Base-by-base conservation (phyloP, 2,888 invertebrate genomes). In the Acronicta alni region DNA sequence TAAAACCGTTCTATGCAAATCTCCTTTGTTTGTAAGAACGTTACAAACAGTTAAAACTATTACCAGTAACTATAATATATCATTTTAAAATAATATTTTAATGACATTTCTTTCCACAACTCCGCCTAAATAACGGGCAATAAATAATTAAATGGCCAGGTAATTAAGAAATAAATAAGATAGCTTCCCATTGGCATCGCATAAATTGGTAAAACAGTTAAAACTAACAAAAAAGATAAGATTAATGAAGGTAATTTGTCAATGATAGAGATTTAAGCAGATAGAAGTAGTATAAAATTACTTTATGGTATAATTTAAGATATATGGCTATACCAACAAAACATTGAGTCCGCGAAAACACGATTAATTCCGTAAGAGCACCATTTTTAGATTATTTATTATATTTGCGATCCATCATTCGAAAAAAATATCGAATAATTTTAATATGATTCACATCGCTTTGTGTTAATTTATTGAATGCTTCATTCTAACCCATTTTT, bases 401-500 rank as follows among this genome's bases (percentile, higher is more conserved):
- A 14, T 35, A 14, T 35, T 32, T n/a, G 35, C 35, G n/a, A 35
- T n/a, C 1, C 35, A n/a, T 35, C 35, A 35, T n/a, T 35, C 35
- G n/a, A 35, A n/a, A n/a, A 12, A 6, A n/a, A n/a, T n/a, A 35
- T 35, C n/a, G n/a, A 35, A n/a, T 14, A 14, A 14, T 30, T 32
- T 14, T 14, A 14, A 14, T 42, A 42, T 42, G 20, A 42, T 10
- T 42, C 15, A 23, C n/a, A 18, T n/a, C 15, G 23, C 10, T 59
- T 39, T 18, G 15, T 46, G n/a, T 18, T 18, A 32, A 35, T 47
- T 38, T 46, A 14, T 42, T 35, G 7, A 43, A 16, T 37, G 37
- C 16, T n/a, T 48, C 26, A 41, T 20, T 43, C 16, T 16, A 45
- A 30, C 16, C 23, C 18, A 38, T 15, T 14, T 48, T 53, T 57